Percentiles rank a stretch among this genome's conserved stretches.
Evolutionary conservation across 2,888 invertebrate species (phyloP).

Genomic region (Macrosiphum euphorbiae): DNA sequence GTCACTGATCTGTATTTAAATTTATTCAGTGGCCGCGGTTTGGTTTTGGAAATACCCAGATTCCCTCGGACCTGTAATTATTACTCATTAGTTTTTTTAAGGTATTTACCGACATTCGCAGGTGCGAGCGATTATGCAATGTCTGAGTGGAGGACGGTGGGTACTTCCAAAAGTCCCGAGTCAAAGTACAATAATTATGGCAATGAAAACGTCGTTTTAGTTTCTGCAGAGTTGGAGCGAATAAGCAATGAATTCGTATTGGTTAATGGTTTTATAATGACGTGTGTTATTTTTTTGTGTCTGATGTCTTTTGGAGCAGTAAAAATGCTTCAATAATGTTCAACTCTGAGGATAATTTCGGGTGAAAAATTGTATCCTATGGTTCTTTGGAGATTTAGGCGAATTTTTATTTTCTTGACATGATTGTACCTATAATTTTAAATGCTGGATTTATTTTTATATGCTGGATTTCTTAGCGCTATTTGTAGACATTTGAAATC

Average conservation of each 20-base stretch:
- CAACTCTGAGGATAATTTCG: too few species aligned
- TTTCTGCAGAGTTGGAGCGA: background rate
- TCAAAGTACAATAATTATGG: background rate
- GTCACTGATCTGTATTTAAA: background rate
- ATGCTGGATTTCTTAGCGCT: too few species aligned
- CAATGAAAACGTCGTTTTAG: background rate
- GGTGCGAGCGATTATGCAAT: background rate
- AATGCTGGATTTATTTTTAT: too few species aligned
- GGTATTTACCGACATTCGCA: background rate
- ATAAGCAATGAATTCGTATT: background rate
- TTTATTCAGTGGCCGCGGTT: background rate
- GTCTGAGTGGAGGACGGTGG: background rate
- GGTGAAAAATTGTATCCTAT: too few species aligned
- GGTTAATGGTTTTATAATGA: background rate
- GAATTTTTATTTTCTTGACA: too few species aligned
- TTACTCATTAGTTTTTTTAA: background rate
- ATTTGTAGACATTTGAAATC: too few species aligned
- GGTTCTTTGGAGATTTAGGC: too few species aligned
- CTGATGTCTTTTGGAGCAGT: background rate
- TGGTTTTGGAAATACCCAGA: background rate
- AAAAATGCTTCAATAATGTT: background rate
- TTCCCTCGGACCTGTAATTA: background rate
- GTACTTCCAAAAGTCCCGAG: background rate
- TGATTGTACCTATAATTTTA: too few species aligned
- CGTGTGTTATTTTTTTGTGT: background rate